Conservation (phyloP, 2,888 invertebrate genomes). For the Poecilobothrus nobilitatus region DNA sequence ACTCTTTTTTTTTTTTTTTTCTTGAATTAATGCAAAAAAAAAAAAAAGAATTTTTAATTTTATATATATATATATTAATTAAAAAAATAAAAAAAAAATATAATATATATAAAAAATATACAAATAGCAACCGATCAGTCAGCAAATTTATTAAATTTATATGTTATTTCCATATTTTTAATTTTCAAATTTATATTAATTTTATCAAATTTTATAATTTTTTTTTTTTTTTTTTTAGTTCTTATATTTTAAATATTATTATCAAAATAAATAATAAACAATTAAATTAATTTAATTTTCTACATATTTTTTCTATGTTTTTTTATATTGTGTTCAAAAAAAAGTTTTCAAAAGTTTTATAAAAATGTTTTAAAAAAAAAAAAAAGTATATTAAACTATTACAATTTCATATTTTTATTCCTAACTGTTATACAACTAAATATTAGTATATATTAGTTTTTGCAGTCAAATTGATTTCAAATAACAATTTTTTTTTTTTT, state of each 20-base stretch:
- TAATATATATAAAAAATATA: constrained; percentile 2
- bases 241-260: not conserved
- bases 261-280: constrained; percentile 2
- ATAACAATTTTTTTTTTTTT: not conserved
- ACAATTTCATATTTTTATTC: too few species aligned
- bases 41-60: too few species aligned
- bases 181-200: not conserved
- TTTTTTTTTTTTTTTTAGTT: too few species aligned
- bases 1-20: not conserved
- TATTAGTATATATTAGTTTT: too few species aligned
- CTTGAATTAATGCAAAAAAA: too few species aligned
- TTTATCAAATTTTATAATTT: not conserved
- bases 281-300: not conserved
- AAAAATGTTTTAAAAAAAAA: too few species aligned
- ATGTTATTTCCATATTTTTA: not conserved
- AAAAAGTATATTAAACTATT: too few species aligned
- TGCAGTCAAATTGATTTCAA: not conserved
- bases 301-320: not conserved
- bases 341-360: not conserved
- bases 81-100: not conserved
- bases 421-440: too few species aligned
- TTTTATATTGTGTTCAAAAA: not conserved
- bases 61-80: not conserved
- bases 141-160: constrained; percentile 1
- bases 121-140: constrained; percentile 3